Base-by-base conservation (phyloP, 1,140 invertebrate genomes). In the Trachymyrmex cornetzi region DNA sequence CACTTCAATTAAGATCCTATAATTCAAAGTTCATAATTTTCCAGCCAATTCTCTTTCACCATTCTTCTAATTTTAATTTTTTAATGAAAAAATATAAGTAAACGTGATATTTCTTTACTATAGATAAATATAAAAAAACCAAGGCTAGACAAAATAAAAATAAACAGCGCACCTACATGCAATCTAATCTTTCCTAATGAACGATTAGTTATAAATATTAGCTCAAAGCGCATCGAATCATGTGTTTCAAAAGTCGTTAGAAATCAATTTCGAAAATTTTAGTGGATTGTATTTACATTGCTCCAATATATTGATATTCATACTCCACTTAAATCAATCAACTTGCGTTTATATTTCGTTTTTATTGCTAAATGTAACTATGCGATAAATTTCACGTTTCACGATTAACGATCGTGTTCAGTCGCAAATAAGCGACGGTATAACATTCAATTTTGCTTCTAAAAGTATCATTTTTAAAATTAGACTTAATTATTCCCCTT, bases 141-240 rank as follows among this genome's bases (percentile, higher is more conserved):
- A 44, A 38, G 1, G 24, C 63, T 66, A 34, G 7, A 19, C 16
- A 14, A 63, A 38, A 12, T 34, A 55, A 81, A 67, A 59, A 16
- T 24, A n/a, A 59, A 30, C 30, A 24, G 14, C 9, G 5, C 6
- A n/a, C 5, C 7, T 55, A 44, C 1, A 59, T 19, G 7, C 9
- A 72, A 82, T 82, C 16, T 44, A 59, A 72, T 59, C 14, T 72
- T 72, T 48, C 12, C 19, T n/a, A 14, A 44, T 7, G 19, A 72
- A 34, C n/a, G 12, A 66, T 82, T 82, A 72, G 19, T 14, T 27
- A 0, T 2, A 3, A 81, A 11, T 50, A 38, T 61, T 71, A 11
- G 2, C 14, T 34, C 3, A 61, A 27, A 27, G 19, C 1, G 4
- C 12, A 72, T n/a, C 7, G 12, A 19, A 30, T 74, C 50, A 9